Evolutionary conservation across 2,888 invertebrate genomes (phyloP), one percentile per base, ranked within the genome.

Genomic region (Loripinus fragilis): DNA sequence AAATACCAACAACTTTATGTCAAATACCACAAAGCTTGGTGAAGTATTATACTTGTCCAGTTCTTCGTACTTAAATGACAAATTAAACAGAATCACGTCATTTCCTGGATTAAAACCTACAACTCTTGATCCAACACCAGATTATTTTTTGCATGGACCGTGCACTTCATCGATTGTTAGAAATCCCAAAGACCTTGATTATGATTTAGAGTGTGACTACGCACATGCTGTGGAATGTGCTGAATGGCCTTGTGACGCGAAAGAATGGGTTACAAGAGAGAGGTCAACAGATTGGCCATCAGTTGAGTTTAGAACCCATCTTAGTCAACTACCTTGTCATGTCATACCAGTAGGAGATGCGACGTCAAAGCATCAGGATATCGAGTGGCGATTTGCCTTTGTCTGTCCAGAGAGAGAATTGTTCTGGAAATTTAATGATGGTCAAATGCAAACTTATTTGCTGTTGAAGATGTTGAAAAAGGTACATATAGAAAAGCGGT

Each of bases 371-470:
- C 12, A 23, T 12, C 25, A 0, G 23, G n/a, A 60, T 2, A 52
- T 33, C 20, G 76, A 77, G 41, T 77, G 72, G 76, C 38, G 76
- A 28, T 7, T 72, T 38, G 72, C 76, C 7, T 77, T 64, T 35
- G 25, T 77, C 12, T 55, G 72, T 10, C 60, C 72, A 5, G 76
- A 77, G 35, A 55, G 60, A 48, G 76, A 77, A 64, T 60, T 77
- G 12, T 35, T 77, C 1, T 77, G 76, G 76, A 77, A 45, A 28
- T 72, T 77, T 23, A 77, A 77, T 41, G 72, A 72, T 35, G 64
- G 50, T 33, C 76, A 77, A 30, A 12, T 77, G 15, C 68, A 72
- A n/a, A 60, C 60, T n/a, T 77, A 77, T 48, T 17, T 77, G 35
- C 20, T 77, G 20, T 17, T 77, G 35, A 77, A 72, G 38, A 35